Base-by-base conservation (phyloP, 2,113 vertebrate species). In the Antigone vipio region DNA sequence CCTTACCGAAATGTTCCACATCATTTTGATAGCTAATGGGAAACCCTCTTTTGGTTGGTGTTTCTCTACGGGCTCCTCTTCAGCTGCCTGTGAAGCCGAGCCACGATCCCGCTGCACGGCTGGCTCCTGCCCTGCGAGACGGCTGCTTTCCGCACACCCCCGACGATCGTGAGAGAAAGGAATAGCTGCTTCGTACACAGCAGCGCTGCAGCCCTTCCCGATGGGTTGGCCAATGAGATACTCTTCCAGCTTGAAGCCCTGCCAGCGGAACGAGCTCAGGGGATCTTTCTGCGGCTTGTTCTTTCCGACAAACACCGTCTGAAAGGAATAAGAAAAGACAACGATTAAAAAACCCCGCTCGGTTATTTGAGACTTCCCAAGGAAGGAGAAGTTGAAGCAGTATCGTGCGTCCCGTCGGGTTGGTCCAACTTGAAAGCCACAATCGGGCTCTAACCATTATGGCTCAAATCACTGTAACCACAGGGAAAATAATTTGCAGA, bases 131-230 rank as follows among this genome's bases (percentile, higher is more conserved):
- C 17, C 42, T 3, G 78, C 9, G 9, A n/a, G n/a, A 1, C 0
- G 26, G 38, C 52, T 2, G 14, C 12, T 6, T 20, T 58, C 29
- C 2, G 0, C 9, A 19, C 0, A 12, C 11, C 32, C 59, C 68
- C 2, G 73, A 35, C 26, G 20, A 4, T 3, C 0, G 9, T 52
- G 56, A 9, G 87, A 55, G 40, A 97, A 97, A 9, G 97, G 97
- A 82, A 98, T 84, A 0, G 98, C 94, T 18, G 99, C 99, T 84
- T 99, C 99, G 0, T 99, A 99, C 60, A 99, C 99, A 0, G 98
- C 99, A 0, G 98, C 99, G 0, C 98, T 99, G 92, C 99, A 99
- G 69, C 99, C 99, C 97, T 99, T 99, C 81, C 99, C 99, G 1
- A 99, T 97, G 97, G 98, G 97, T 2, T 98, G 98, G 20, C 99